Evolutionary conservation across 92 coral and sea anemone species (phyloP).

Genomic region (Pocillopora meandrina): DNA sequence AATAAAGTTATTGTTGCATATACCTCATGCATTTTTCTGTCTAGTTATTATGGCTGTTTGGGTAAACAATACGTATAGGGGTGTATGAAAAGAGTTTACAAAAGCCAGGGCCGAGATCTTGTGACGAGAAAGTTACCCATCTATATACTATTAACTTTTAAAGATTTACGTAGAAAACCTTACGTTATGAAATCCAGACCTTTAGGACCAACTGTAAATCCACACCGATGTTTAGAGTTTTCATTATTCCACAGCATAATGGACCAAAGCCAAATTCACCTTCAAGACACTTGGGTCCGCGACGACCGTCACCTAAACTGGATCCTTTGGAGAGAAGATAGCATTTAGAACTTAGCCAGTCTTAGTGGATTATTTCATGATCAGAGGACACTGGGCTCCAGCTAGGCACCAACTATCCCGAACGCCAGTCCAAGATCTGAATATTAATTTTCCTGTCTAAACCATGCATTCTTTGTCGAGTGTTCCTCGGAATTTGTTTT

Average conservation of each 20-base stretch:
- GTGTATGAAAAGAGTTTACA: no score
- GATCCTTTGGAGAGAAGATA: slow-evolving; percentile 68
- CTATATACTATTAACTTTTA: no score
- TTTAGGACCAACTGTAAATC: no score
- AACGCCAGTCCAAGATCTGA: background rate
- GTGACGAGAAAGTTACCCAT: no score
- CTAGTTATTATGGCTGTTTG: no score
- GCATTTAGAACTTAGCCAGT: background rate
- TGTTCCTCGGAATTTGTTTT: no score
- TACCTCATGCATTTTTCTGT: no score
- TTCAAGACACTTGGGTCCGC: slow-evolving; percentile 34
- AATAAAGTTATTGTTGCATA: no score
- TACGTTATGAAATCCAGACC: no score
- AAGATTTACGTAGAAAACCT: no score
- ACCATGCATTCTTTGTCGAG: background rate
- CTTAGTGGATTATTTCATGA: background rate
- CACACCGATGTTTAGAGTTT: background rate
- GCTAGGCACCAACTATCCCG: background rate
- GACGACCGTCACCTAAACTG: slow-evolving; percentile 66
- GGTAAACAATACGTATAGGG: no score
- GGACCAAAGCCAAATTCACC: slow-evolving; percentile 38
- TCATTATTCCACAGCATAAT: slow-evolving; percentile 13
- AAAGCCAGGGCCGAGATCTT: no score
- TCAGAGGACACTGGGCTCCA: background rate
- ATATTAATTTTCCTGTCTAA: background rate